These are phyloP conservation scores for Corvus moneduloides DNA, from an alignment of 2,113 vertebrate genomes.

Conservation along the genomic window DNA sequence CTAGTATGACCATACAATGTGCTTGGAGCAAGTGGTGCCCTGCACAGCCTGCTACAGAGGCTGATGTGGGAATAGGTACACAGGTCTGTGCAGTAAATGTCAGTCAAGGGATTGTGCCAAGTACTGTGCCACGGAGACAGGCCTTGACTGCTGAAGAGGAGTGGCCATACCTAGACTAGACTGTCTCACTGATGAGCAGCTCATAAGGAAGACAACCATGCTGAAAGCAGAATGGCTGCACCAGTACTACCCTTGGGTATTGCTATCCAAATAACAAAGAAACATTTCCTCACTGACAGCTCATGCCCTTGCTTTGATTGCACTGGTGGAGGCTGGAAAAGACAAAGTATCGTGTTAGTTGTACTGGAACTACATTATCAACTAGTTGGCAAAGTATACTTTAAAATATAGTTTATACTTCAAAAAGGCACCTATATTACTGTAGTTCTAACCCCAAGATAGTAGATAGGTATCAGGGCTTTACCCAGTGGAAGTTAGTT, in stretches of 20 bases:
- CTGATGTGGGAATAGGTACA: background rate
- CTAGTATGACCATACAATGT: background rate
- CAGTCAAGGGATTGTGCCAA: background rate
- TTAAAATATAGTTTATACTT: background rate
- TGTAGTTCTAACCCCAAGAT: background rate
- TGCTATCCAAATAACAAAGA: background rate
- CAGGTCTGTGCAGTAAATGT: background rate
- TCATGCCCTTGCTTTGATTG: background rate
- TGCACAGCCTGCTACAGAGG: background rate
- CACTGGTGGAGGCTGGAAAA: background rate
- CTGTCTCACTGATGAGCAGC: background rate
- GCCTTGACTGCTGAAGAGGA: background rate
- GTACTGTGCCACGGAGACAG: background rate
- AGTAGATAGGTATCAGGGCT: background rate
- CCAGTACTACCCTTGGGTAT: background rate
- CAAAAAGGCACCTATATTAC: background rate
- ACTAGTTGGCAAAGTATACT: background rate
- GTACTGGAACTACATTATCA: background rate
- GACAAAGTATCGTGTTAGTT: background rate
- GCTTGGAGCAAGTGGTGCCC: background rate
- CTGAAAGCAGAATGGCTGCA: background rate
- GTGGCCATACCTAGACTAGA: background rate
- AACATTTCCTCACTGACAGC: background rate
- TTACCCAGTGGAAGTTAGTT: background rate
- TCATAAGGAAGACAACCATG: accelerated